These are phyloP conservation scores for Eristalis pertinax DNA, from an alignment of 2,888 invertebrate species.

Conservation along the genomic window DNA sequence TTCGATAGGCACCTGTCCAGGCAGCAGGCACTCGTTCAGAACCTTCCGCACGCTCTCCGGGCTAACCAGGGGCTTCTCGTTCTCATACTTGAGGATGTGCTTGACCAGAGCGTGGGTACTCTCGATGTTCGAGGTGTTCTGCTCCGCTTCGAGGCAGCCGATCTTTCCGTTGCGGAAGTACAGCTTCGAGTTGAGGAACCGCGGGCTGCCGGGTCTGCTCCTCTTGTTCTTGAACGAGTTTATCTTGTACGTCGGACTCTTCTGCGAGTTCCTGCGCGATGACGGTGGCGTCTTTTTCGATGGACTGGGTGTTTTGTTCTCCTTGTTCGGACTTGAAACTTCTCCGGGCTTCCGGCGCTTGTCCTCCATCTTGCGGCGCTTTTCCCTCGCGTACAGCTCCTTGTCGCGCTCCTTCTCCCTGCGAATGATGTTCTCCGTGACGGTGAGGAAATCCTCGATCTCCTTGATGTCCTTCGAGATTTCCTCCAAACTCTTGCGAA, in stretches of 20 bases:
- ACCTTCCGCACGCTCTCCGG: conserved; percentile 79
- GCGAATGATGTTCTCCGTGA: conserved; percentile 79
- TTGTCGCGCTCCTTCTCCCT: conserved; percentile 78
- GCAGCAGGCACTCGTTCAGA: conserved; percentile 72
- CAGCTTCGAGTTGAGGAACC: conserved; percentile 79
- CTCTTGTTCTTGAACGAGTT: conserved; percentile 78
- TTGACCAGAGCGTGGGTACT: conserved; percentile 81
- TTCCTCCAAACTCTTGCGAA: conserved; percentile 80
- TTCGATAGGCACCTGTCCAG: conserved; percentile 74
- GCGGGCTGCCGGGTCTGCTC: conserved; percentile 76
- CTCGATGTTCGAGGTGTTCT: conserved; percentile 79
- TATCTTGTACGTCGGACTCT: conserved; percentile 79
- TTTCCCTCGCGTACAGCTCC: conserved; percentile 73
- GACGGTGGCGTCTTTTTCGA: conserved; percentile 66
- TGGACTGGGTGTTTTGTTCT: conserved; percentile 79
- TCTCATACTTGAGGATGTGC: conserved; percentile 79
- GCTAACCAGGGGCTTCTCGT: conserved; percentile 80
- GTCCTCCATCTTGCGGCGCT: conserved; percentile 72
- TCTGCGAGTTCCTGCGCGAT: conserved; percentile 73
- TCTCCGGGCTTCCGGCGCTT: conserved; percentile 54
- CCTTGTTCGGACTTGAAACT: conserved; percentile 76
- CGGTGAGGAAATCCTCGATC: conserved; percentile 81
- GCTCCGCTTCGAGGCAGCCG: conserved; percentile 80
- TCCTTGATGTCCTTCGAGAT: conserved; percentile 81
- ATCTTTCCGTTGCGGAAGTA: conserved; percentile 81